These are phyloP conservation scores for Limenitis camilla DNA, from an alignment of 2,888 invertebrate genomes.

Conservation along the genomic window DNA sequence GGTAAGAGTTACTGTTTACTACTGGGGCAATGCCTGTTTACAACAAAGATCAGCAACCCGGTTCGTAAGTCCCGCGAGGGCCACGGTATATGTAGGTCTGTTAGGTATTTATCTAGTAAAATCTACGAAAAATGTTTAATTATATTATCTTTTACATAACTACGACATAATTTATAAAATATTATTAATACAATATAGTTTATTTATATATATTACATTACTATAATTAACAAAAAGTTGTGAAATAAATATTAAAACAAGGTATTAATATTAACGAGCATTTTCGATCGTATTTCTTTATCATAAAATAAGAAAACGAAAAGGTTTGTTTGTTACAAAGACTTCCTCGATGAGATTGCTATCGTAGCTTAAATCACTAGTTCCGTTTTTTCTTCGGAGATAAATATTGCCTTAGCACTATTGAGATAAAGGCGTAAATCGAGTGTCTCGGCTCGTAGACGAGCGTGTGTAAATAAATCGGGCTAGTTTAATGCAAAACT, in stretches of 20 bases:
- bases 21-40: too few relatives aligned
- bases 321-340: constrained; percentile 30
- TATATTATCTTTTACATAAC: too few relatives aligned
- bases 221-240: neutral
- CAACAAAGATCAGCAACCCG: too few relatives aligned
- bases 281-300: neutral
- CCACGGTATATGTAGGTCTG: neutral
- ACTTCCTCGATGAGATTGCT: constrained; percentile 39
- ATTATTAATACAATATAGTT: too few relatives aligned
- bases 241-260: neutral
- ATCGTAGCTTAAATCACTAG: constrained; percentile 38
- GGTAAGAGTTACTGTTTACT: too few relatives aligned
- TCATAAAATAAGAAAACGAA: constrained; percentile 27
- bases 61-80: too few relatives aligned
- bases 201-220: too few relatives aligned
- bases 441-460: constrained; percentile 36
- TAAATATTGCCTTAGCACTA: constrained; percentile 27
- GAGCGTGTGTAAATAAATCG: constrained; percentile 64
- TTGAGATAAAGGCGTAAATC: constrained; percentile 38
- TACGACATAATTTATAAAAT: too few relatives aligned
- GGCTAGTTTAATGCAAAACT: constrained; percentile 72
- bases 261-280: neutral
- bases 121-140: too few relatives aligned
- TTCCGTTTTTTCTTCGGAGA: constrained; percentile 23
- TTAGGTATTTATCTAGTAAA: too few relatives aligned